phyloP scores from a whole-genome alignment of 2,797 vertebrate genomes.

The Allobates femoralis region DNA sequence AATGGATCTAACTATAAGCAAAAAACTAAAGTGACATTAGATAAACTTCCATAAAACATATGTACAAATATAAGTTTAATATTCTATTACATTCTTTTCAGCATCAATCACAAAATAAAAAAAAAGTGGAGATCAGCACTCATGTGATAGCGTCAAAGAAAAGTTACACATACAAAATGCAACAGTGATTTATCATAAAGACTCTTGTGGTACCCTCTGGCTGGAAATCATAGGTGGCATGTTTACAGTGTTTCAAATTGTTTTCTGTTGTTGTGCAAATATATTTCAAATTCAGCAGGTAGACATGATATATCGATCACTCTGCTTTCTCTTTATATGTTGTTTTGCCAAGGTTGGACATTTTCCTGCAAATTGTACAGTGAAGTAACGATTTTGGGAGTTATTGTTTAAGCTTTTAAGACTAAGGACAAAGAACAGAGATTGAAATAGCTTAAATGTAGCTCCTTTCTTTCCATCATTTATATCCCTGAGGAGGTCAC shows the following conservation, averaged over 20 bases:
- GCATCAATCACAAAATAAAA: not conserved
- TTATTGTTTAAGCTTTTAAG: conserved; percentile 52
- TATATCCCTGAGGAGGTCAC: conserved; percentile 14
- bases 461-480: conserved; percentile 16
- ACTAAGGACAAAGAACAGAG: conserved; percentile 40
- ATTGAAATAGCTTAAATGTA: conserved; percentile 45
- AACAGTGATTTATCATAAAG: conserved; percentile 42
- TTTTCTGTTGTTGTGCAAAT: conserved; percentile 45
- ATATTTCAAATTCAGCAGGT: conserved; percentile 47
- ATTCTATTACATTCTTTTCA: not conserved
- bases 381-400: conserved; percentile 42
- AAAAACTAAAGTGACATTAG: not conserved
- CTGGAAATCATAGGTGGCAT: conserved; percentile 30
- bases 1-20: not conserved
- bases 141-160: conserved; percentile 25
- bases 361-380: conserved; percentile 43
- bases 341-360: conserved; percentile 48
- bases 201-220: conserved; percentile 7
- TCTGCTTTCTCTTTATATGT: conserved; percentile 27
- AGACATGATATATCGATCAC: conserved; percentile 42
- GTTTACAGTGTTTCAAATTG: conserved; percentile 46
- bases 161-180: conserved; percentile 33
- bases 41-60: not conserved
- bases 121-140: conserved; percentile 9
- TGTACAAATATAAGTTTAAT: not conserved